These are phyloP conservation scores for Lochmaea crataegi DNA, from an alignment of 2,888 invertebrate species.

Conservation along the genomic window DNA sequence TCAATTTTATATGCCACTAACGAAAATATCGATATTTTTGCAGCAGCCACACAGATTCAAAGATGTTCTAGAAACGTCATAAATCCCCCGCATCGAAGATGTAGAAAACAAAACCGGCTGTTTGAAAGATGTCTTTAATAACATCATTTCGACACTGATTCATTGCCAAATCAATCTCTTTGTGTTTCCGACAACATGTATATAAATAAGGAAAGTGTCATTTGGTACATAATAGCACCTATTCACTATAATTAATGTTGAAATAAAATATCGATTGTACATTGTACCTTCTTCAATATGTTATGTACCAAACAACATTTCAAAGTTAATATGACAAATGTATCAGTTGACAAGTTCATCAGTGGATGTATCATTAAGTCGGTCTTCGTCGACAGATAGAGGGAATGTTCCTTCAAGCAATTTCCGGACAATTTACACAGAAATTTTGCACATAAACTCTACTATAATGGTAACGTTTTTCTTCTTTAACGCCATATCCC, in stretches of 20 bases:
- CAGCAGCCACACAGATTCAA: neutral
- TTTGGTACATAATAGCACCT: conserved; percentile 5
- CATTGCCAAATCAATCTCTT: conserved; percentile 24
- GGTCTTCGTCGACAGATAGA: conserved; percentile 17
- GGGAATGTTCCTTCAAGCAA: neutral
- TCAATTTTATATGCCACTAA: no score
- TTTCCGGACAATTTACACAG: conserved; percentile 24
- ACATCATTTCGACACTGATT: conserved; percentile 24
- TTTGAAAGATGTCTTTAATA: conserved; percentile 22
- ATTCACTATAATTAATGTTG: no score
- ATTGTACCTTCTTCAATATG: no score
- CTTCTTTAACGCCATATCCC: no score
- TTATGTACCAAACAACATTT: conserved; percentile 18
- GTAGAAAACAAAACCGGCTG: neutral
- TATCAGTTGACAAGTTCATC: conserved; percentile 24
- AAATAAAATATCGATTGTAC: no score
- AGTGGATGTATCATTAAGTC: conserved; percentile 20
- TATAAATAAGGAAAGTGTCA: conserved; percentile 4
- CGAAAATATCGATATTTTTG: no score
- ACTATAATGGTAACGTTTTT: neutral
- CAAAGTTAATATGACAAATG: conserved; percentile 12
- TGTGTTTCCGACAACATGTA: neutral
- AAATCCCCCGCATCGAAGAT: neutral
- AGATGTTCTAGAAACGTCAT: neutral
- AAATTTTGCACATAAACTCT: neutral